phyloP scores from a whole-genome alignment of 2,113 vertebrate species.

The Salvelinus fontinalis region DNA sequence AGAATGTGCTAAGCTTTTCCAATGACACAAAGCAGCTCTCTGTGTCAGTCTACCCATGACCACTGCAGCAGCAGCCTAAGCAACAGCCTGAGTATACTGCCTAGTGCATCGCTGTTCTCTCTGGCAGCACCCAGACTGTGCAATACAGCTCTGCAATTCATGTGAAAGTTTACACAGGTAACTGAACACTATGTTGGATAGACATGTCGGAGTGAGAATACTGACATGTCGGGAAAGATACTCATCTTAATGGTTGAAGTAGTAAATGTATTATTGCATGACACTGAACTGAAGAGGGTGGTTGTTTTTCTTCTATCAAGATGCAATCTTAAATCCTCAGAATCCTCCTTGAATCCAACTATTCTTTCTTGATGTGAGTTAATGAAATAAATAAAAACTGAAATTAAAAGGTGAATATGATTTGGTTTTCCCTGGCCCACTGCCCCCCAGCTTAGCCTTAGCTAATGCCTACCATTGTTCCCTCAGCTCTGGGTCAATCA shows the following conservation, averaged over 20 bases:
- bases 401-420: neutral
- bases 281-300: no score
- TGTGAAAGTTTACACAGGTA: neutral
- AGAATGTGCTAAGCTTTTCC: no score
- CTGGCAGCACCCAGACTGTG: neutral
- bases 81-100: neutral
- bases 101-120: no score
- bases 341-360: no score
- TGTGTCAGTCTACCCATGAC: neutral
- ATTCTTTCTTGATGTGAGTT: no score
- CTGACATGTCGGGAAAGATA: neutral
- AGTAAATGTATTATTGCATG: no score
- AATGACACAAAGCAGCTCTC: neutral
- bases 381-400: neutral
- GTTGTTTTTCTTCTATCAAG: no score
- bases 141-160: neutral
- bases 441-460: constrained; percentile 27
- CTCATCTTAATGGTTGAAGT: neutral
- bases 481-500: constrained; percentile 37
- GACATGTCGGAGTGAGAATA: neutral
- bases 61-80: neutral
- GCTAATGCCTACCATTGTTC: constrained; percentile 11
- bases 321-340: no score
- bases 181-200: neutral
- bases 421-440: neutral